Evolutionary conservation across 2,797 vertebrate genomes (phyloP).

Genomic region (Xenops minutus): DNA sequence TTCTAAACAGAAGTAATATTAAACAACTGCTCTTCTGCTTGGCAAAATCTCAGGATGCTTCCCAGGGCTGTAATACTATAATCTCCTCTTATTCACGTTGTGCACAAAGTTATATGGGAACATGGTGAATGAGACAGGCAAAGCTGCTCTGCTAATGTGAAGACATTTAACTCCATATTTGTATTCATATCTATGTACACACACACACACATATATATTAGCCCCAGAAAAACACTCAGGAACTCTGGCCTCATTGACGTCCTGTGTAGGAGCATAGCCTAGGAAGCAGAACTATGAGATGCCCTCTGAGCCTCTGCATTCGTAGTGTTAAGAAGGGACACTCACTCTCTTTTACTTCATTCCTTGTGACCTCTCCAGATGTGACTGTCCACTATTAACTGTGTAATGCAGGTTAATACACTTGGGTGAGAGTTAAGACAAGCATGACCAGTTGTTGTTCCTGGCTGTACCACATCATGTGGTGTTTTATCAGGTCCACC

Average conservation of each 20-base stretch:
- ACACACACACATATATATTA: background rate
- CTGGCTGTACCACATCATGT: fast-evolving
- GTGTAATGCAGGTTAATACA: background rate
- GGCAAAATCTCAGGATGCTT: background rate
- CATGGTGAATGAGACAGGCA: background rate
- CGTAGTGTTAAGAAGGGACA: background rate
- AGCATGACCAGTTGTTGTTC: background rate
- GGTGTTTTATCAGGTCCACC: background rate
- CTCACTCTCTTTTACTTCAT: fast-evolving
- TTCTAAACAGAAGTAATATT: background rate
- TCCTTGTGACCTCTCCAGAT: background rate
- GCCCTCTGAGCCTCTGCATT: background rate
- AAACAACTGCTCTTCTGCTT: slow-evolving; percentile 3
- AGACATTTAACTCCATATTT: background rate
- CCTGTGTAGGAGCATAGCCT: background rate
- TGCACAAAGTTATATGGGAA: background rate
- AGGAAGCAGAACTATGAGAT: background rate
- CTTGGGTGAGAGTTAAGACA: background rate
- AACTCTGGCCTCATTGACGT: background rate
- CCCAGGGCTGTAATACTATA: background rate
- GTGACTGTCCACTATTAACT: too few species aligned
- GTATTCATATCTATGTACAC: background rate
- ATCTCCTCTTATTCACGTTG: background rate
- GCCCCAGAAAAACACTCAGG: background rate
- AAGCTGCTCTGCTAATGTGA: background rate